Evolutionary conservation across 1,140 invertebrate species (phyloP).

Genomic region (Zaprionus lachaisei): DNA sequence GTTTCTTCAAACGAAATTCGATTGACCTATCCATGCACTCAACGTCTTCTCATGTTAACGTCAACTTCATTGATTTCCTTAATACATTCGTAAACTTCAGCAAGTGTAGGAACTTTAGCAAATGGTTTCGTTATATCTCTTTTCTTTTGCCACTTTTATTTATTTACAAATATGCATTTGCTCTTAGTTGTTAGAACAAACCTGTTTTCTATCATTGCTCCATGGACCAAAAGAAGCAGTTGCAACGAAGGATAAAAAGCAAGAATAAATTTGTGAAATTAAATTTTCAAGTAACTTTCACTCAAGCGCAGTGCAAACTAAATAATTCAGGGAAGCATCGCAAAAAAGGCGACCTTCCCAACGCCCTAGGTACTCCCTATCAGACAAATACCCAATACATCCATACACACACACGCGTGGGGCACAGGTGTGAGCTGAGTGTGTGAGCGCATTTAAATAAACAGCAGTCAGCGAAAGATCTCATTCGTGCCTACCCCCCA

Average conservation of each 20-base stretch:
- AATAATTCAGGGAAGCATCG: conserved; percentile 71
- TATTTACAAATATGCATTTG: conserved; percentile 69
- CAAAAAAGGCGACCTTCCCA: conserved; percentile 25
- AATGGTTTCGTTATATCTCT: conserved; percentile 40
- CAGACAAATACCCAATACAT: conserved; percentile 40
- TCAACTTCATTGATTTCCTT: conserved; percentile 60
- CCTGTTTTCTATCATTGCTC: conserved; percentile 12
- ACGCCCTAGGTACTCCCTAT: not conserved
- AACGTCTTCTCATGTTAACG: conserved; percentile 40
- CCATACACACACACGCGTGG: conserved; percentile 21
- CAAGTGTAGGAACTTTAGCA: conserved; percentile 14
- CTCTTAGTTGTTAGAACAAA: conserved; percentile 37
- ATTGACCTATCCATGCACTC: conserved; percentile 36
- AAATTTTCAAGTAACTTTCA: conserved; percentile 81
- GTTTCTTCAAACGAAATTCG: conserved; percentile 23
- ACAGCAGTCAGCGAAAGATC: conserved; percentile 64
- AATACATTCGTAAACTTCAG: conserved; percentile 65
- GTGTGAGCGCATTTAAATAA: conserved; percentile 75
- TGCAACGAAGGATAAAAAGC: conserved; percentile 14
- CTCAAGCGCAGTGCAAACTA: conserved; percentile 78
- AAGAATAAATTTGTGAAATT: conserved; percentile 68
- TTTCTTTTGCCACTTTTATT: conserved; percentile 65
- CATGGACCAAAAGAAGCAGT: conserved; percentile 14
- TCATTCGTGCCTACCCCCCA: conserved; percentile 26
- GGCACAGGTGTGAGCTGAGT: conserved; percentile 45